Evolutionary conservation across 2,797 vertebrate genomes (phyloP).

Genomic region (Enteromius thamalakanensis): DNA sequence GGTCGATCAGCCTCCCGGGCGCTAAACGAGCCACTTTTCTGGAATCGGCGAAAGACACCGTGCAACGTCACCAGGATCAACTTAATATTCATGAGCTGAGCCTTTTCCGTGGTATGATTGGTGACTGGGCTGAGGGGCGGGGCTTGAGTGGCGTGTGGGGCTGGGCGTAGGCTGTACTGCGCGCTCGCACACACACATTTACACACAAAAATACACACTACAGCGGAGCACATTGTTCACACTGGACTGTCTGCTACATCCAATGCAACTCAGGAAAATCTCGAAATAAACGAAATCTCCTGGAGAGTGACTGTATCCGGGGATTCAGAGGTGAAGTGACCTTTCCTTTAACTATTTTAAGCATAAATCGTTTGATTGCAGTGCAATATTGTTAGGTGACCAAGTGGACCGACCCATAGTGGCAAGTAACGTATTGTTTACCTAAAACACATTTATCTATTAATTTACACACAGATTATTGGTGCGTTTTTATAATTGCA

Average conservation of each 20-base stretch:
- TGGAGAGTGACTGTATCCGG: slow-evolving; percentile 14
- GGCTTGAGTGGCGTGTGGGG: slow-evolving; percentile 63
- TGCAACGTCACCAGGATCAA: neutral
- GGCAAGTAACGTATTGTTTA: slow-evolving; percentile 64
- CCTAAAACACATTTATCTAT: slow-evolving; percentile 69
- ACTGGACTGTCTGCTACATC: slow-evolving; percentile 65
- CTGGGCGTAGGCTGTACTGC: slow-evolving; percentile 79
- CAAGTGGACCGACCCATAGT: slow-evolving; percentile 65
- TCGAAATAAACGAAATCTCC: slow-evolving; percentile 55
- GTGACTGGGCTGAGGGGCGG: slow-evolving; percentile 66
- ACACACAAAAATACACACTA: slow-evolving; percentile 62
- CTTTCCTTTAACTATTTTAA: neutral
- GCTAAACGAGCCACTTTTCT: neutral
- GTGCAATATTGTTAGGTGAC: slow-evolving; percentile 62
- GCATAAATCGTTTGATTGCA: slow-evolving; percentile 34
- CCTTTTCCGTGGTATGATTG: neutral
- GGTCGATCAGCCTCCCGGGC: neutral
- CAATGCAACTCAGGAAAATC: slow-evolving; percentile 63
- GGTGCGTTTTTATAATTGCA: neutral
- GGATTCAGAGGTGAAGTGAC: slow-evolving; percentile 22
- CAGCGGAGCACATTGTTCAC: slow-evolving; percentile 79
- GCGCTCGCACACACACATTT: slow-evolving; percentile 63
- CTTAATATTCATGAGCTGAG: neutral
- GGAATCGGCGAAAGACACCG: neutral
- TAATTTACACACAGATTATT: neutral